Evolutionary conservation across 2,888 invertebrate genomes (phyloP).

Genomic region (Meliscaeva auricollis): DNA sequence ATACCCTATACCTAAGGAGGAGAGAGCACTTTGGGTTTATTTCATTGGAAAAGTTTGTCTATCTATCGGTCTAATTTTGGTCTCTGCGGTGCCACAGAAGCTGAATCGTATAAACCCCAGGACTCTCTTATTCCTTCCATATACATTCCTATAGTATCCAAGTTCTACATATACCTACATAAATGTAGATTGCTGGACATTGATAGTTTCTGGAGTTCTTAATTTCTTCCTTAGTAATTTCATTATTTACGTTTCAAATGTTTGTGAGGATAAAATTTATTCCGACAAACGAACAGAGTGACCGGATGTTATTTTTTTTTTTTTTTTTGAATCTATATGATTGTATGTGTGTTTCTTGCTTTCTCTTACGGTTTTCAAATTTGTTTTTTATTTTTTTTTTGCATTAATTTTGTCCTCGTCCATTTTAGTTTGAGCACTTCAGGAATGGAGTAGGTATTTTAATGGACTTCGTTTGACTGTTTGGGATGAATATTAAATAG

Average conservation of each 20-base stretch:
- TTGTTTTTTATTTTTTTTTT: constrained; percentile 16
- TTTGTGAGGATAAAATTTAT: constrained; percentile 70
- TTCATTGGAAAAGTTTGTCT: constrained; percentile 64
- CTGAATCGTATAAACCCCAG: constrained; percentile 10
- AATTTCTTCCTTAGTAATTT: constrained; percentile 73
- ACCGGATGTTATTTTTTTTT: constrained; percentile 56
- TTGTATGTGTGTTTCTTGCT: background rate
- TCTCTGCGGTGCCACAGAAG: constrained; percentile 44
- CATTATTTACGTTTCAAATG: constrained; percentile 73
- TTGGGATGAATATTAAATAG: constrained; percentile 68
- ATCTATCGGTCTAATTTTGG: constrained; percentile 65
- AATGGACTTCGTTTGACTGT: constrained; percentile 65
- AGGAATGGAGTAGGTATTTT: constrained; percentile 47
- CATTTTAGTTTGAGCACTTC: constrained; percentile 32
- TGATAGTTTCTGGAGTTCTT: constrained; percentile 74
- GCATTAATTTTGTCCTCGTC: constrained; percentile 14
- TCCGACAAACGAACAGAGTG: constrained; percentile 54
- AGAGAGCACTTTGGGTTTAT: constrained; percentile 37
- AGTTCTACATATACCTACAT: background rate
- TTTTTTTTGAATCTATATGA: background rate
- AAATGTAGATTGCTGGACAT: constrained; percentile 59
- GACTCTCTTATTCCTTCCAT: background rate
- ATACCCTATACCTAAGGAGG: background rate
- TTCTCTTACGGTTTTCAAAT: background rate
- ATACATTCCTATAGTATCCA: background rate